Base-by-base conservation (phyloP, 2,888 invertebrate genomes). In the Drosophila picticornis region DNA sequence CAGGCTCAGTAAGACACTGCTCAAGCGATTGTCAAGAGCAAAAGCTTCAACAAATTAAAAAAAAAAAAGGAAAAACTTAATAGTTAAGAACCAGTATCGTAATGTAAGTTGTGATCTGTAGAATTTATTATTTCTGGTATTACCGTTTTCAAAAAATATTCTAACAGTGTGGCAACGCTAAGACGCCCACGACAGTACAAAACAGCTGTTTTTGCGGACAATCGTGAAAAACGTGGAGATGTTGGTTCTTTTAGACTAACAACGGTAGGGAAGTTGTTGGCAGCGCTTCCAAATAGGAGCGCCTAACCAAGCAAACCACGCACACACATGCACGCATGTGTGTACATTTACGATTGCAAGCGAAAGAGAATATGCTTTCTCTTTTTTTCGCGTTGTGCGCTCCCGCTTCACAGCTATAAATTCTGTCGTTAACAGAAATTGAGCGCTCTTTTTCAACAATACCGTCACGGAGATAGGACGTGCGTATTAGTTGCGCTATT, bases 391-490 rank as follows among this genome's bases (percentile, higher is more conserved):
- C 60, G 51, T 32, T 53, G 38, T 51, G 25, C 29, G 68, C 71
- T 69, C 32, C 58, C 52, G 46, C 58, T 56, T 50, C 34, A 38
- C 29, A 48, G 60, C 77, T 89, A 91, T 90, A 90, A 90, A 89
- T 81, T 80, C 71, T 75, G 69, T 71, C 64, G 75, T 70, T 61
- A 38, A 64, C 53, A 53, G 72, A 75, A 76, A 63, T 59, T 51
- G 60, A 83, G 73, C 83, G 89, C 91, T 91, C 92, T 92, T 91
- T 92, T 91, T 80, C 80, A 77, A 80, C 67, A 78, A 75, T 80
- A 85, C 81, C 83, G 81, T 86, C 83, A 81, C 82, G 68, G 80
- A 83, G 90, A 72, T 80, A 81, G 82, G 90, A 92, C 91, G 91
- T 90, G 81, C 79, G 80, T 82, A 74, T 75, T 71, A 69, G 63